phyloP scores from a whole-genome alignment of 2,113 vertebrate genomes.

The Galeopterus variegatus region DNA sequence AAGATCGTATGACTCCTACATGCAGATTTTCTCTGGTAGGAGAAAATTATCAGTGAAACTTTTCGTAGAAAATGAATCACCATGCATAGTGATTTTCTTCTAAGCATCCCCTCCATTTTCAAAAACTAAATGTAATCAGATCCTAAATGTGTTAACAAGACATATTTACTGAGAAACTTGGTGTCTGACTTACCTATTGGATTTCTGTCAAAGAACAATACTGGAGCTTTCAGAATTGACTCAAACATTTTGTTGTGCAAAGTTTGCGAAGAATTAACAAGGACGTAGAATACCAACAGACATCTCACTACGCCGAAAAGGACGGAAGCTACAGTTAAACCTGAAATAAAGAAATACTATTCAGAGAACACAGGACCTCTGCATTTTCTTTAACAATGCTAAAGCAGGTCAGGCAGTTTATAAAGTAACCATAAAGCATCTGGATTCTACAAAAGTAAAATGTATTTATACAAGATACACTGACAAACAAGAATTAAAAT shows the following conservation, averaged over 20 bases:
- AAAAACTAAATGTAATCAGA: neutral
- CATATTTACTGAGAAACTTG: neutral
- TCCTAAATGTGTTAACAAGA: neutral
- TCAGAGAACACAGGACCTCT: neutral
- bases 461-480: neutral
- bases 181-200: constrained; percentile 93
- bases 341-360: constrained; percentile 85
- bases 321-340: constrained; percentile 92
- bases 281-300: constrained; percentile 91
- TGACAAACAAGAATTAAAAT: neutral
- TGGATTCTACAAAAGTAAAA: neutral
- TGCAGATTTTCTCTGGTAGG: neutral
- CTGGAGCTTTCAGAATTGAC: constrained; percentile 92
- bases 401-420: no score
- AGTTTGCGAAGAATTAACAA: constrained; percentile 92
- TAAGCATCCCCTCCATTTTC: neutral
- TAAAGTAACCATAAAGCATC: neutral
- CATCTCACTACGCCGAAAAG: constrained; percentile 92
- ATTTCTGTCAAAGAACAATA: constrained; percentile 97
- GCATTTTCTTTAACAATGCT: neutral
- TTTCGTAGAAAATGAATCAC: neutral
- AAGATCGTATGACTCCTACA: neutral
- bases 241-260: constrained; percentile 97
- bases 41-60: neutral
- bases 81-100: neutral